Conservation (phyloP, 2,113 vertebrate genomes). For the Marcusenius ussheri region DNA sequence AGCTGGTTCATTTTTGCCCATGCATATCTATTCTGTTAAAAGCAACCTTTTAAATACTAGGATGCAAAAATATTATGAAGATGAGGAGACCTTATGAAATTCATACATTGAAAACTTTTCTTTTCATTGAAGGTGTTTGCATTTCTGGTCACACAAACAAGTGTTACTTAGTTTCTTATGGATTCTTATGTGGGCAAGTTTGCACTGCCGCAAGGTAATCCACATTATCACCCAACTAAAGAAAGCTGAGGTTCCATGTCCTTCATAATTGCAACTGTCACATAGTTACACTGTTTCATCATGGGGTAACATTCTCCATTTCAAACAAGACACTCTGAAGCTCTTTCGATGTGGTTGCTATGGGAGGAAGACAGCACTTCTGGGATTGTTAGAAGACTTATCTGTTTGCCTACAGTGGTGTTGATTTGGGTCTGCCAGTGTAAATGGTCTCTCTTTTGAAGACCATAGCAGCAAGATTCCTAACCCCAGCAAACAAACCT, state of each 20-base stretch:
- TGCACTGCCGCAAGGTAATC: not conserved
- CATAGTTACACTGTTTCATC: not conserved
- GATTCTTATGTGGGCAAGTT: not conserved
- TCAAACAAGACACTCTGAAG: not conserved
- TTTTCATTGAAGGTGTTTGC: not conserved
- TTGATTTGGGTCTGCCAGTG: constrained; percentile 29
- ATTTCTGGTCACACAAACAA: not conserved
- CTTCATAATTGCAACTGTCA: not conserved
- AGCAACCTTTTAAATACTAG: not conserved
- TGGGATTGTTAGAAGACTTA: constrained; percentile 6
- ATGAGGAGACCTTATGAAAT: not conserved
- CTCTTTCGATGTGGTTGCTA: constrained; percentile 11
- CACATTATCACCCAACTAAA: not conserved
- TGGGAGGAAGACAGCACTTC: not conserved
- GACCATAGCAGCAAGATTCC: not conserved
- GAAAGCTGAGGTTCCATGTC: not conserved
- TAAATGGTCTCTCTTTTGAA: constrained; percentile 26
- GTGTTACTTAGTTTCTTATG: not conserved
- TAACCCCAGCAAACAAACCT: not conserved
- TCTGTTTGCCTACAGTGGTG: constrained; percentile 25
- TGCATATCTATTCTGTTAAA: not conserved
- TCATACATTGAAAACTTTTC: not conserved
- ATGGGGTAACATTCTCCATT: not conserved
- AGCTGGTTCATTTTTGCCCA: not conserved
- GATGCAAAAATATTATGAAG: not conserved